Conservation (phyloP, 2,888 invertebrate species). For the Rhagophthalmus giganteus region DNA sequence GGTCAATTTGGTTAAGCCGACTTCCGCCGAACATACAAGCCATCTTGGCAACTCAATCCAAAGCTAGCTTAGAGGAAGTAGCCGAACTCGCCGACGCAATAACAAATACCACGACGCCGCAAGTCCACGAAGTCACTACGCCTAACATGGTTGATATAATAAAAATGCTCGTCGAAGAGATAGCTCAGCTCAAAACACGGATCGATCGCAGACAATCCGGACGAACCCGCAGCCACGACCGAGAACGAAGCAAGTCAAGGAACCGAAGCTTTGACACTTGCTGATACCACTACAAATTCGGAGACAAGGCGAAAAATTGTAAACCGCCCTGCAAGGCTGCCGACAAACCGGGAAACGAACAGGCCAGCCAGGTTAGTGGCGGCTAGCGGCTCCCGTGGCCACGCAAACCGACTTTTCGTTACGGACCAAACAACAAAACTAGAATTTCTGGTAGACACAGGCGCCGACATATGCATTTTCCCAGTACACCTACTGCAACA, state of each 20-base stretch:
- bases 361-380: slow-evolving; percentile 35
- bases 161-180: slow-evolving; percentile 1
- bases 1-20: slow-evolving; percentile 4
- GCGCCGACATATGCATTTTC: slow-evolving; percentile 35
- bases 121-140: neutral
- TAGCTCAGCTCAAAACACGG: slow-evolving; percentile 1
- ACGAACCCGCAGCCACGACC: too few species aligned
- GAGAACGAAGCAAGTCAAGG: slow-evolving; percentile 63
- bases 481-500: slow-evolving; percentile 31
- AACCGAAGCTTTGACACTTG: slow-evolving; percentile 8
- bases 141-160: neutral
- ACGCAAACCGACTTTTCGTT: neutral
- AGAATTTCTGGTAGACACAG: slow-evolving; percentile 31
- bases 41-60: slow-evolving; percentile 1
- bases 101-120: slow-evolving; percentile 19
- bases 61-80: neutral
- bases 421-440: slow-evolving; percentile 32
- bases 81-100: slow-evolving; percentile 19
- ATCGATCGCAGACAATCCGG: too few species aligned
- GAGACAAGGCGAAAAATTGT: slow-evolving; percentile 17
- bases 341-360: slow-evolving; percentile 7
- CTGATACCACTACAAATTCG: slow-evolving; percentile 29
- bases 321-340: slow-evolving; percentile 13
- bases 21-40: neutral
- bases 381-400: too few species aligned